phyloP scores from a whole-genome alignment of 2,888 invertebrate genomes.

The Leucophenga montana region DNA sequence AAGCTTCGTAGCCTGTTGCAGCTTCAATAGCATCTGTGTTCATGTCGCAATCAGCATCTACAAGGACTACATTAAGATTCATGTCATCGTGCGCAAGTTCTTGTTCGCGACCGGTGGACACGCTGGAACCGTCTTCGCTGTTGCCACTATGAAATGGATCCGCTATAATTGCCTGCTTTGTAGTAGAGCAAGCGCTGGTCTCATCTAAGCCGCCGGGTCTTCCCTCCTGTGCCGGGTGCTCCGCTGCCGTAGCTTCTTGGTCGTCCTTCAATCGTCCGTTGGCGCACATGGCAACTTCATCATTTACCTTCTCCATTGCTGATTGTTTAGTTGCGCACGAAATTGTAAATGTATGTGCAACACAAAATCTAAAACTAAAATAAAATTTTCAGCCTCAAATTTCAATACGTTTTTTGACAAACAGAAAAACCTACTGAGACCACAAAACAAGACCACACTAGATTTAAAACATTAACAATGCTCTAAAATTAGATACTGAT shows the following conservation, averaged over 20 bases:
- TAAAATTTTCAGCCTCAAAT: no score
- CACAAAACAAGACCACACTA: no score
- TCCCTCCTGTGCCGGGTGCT: conserved; percentile 9
- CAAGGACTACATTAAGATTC: no score
- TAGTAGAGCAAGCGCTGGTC: not conserved
- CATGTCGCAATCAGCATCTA: no score
- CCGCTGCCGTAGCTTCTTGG: conserved; percentile 9
- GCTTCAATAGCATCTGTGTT: no score
- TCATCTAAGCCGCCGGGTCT: not conserved
- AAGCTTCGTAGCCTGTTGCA: no score
- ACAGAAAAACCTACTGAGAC: no score
- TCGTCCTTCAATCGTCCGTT: conserved; percentile 46
- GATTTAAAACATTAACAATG: no score
- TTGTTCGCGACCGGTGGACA: no score
- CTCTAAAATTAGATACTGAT: no score
- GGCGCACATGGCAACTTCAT: conserved; percentile 33
- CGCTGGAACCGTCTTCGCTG: not conserved
- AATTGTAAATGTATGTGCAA: not conserved
- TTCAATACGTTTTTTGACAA: no score
- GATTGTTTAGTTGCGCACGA: not conserved
- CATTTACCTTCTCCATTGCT: conserved; percentile 33
- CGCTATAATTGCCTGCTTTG: not conserved
- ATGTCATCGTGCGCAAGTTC: not conserved
- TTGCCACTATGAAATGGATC: not conserved
- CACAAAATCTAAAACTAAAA: no score